Base-by-base conservation (phyloP, 1,140 invertebrate species). In the Drosophila yakuba region DNA sequence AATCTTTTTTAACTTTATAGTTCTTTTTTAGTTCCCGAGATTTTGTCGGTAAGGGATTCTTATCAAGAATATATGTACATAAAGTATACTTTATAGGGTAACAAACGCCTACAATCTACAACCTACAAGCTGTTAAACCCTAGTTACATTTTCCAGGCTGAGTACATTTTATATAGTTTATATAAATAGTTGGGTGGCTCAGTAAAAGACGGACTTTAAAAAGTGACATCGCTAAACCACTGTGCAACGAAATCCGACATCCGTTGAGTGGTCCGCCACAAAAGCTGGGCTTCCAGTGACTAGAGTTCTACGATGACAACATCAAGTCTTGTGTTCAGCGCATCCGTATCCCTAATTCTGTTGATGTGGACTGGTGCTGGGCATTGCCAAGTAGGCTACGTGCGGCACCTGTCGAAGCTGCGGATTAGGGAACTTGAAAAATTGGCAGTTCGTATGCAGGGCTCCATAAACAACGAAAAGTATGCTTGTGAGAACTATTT, bases 401-500 rank as follows among this genome's bases (percentile, higher is more conserved):
- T 38, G 8, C 51, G 90, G 1, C 69, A 91, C 62, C 51, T 92
- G 11, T 90, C 83, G 3, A 75, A 90, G 20, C 41, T 86, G 59
- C 81, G 90, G 4, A 89, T 91, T 14, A 75, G 78, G 43, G 84
- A 91, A 52, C 72, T 92, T 4, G 43, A 76, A 4, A 50, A 64
- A 11, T 36, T 92, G 36, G 86, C 90, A 1, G 48, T 58, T 44
- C 83, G 77, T 0, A 15, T 92, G 35, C 62, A 86, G 43, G 64
- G 77, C 7, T 91, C 91, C 2, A 74, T 92, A 0, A 91, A 92
- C 44, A 20, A 56, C 10, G 74, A 83, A 32, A 83, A 86, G 43
- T 83, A 83, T 20, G 83, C 90, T 10, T 92, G 91, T n/a, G 84
- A 91, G 7, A 91, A 67, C 12, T 92, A 86, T 52, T 92, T 54